Percentiles rank a stretch among this genome's conserved stretches.
Conservation (phyloP, 2,113 vertebrate species). For the Deroptyus accipitrinus region DNA sequence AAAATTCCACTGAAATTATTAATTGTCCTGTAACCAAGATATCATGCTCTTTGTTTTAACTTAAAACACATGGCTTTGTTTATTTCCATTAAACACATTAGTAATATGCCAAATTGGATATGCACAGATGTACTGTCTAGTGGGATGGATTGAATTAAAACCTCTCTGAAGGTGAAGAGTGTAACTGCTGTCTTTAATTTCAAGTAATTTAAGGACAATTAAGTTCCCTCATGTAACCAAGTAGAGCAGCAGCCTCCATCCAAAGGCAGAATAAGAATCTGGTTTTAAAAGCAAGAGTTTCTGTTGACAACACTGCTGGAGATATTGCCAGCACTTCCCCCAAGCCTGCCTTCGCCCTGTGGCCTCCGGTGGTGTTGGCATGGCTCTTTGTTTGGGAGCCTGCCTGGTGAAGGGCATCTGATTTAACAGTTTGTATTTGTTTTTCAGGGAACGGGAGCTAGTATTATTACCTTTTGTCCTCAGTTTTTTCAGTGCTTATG, state of each 20-base stretch:
- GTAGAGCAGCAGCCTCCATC: background rate
- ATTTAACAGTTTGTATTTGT: background rate
- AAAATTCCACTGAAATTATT: slow-evolving; percentile 44
- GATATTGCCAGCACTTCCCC: background rate
- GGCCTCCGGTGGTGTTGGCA: background rate
- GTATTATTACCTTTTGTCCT: background rate
- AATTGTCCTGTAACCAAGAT: background rate
- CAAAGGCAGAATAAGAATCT: background rate
- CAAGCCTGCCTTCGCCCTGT: background rate
- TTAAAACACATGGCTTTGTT: slow-evolving; percentile 48
- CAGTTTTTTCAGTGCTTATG: background rate
- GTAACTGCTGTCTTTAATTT: slow-evolving; percentile 45
- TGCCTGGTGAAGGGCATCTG: background rate
- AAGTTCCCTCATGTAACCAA: background rate
- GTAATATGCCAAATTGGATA: slow-evolving; percentile 16
- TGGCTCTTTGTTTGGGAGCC: background rate
- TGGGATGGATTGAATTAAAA: slow-evolving; percentile 35
- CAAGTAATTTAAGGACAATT: slow-evolving; percentile 6
- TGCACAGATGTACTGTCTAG: background rate
- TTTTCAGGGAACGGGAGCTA: background rate
- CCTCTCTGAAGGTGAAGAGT: slow-evolving; percentile 34
- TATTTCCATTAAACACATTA: slow-evolving; percentile 42
- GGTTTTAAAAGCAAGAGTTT: background rate
- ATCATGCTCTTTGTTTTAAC: slow-evolving; percentile 30
- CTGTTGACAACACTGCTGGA: background rate